Evolutionary conservation across 2,113 vertebrate species (phyloP).

Genomic region (Tychaedon coryphoeus): DNA sequence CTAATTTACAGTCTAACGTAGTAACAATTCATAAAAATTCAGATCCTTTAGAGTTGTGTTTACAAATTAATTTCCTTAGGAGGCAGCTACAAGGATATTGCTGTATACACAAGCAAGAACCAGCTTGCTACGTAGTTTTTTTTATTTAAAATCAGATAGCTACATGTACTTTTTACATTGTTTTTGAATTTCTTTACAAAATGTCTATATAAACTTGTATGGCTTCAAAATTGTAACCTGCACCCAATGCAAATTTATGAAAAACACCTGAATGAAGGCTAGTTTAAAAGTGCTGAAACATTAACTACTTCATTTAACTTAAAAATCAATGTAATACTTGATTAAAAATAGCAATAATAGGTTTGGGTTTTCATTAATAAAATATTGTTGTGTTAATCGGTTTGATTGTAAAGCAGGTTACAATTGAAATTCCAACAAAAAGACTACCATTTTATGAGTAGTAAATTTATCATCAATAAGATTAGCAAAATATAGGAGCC

Average conservation of each 20-base stretch:
- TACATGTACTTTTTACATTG: constrained; percentile 61
- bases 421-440: constrained; percentile 68
- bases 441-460: constrained; percentile 56
- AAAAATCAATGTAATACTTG: constrained; percentile 56
- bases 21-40: constrained; percentile 74
- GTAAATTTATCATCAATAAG: constrained; percentile 48
- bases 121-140: constrained; percentile 85
- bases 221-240: constrained; percentile 81
- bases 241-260: constrained; percentile 61
- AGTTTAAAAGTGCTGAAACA: constrained; percentile 74
- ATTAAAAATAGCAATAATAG: constrained; percentile 48
- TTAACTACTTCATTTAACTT: constrained; percentile 65
- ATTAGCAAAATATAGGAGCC: constrained; percentile 40
- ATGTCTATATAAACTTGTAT: constrained; percentile 72
- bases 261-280: constrained; percentile 65
- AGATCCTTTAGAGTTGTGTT: constrained; percentile 76
- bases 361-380: constrained; percentile 53
- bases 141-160: constrained; percentile 45
- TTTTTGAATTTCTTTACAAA: constrained; percentile 63
- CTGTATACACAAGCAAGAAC: constrained; percentile 87
- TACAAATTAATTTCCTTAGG: constrained; percentile 73
- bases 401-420: constrained; percentile 69
- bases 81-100: constrained; percentile 78
- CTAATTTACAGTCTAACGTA: constrained; percentile 80
- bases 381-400: constrained; percentile 27